Base-by-base conservation (phyloP, 2,113 vertebrate species). In the Cheilinus undulatus region DNA sequence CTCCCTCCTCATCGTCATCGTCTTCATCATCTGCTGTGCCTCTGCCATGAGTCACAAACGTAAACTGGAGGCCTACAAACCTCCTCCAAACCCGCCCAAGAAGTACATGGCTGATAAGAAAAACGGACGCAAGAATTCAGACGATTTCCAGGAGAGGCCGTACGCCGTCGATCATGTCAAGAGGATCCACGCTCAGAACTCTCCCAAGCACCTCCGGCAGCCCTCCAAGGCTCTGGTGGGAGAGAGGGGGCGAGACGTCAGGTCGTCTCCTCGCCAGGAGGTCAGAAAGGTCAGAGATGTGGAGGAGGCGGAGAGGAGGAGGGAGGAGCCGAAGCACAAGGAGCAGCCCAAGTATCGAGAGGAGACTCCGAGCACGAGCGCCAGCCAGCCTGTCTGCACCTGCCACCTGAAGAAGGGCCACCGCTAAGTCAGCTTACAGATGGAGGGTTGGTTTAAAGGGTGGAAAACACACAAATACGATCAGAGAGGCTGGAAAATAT, bases 11-110 rank as follows among this genome's bases (percentile, higher is more conserved):
- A 94, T 97, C 2, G 92, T 99, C 80, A 90, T 98, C 69, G 94
- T 99, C 87, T 97, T 97, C 86, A 95, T 96, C 15, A 88, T 97
- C 76, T 99, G 97, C 3, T 96, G 97, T 0, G 96, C 97, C 0
- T 86, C 95, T 52, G 93, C 98, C 14, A 95, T 97, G 71, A 94
- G 94, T 76, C 97, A 97, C 73, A 97, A 95, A 72, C 96, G 95
- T 84, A 97, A 98, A 66, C 95, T 96, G 5, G 96, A 96, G 0
- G 96, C 97, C 45, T 97, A 97, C 80, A 98, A 98, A 61, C 95
- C 96, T 17, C 95, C 94, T 1, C 92, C 94, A 43, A 93, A 94
- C 0, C 30, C 83, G 3, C 51, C 88, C 67, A 84, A 42, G 93
- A 98, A 96, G 79, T 92, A 96, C 0, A 88, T 91, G 61, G 94